Conservation (phyloP, 37 sponge, comb jelly and placozoan species). For the Crambe crambe region DNA sequence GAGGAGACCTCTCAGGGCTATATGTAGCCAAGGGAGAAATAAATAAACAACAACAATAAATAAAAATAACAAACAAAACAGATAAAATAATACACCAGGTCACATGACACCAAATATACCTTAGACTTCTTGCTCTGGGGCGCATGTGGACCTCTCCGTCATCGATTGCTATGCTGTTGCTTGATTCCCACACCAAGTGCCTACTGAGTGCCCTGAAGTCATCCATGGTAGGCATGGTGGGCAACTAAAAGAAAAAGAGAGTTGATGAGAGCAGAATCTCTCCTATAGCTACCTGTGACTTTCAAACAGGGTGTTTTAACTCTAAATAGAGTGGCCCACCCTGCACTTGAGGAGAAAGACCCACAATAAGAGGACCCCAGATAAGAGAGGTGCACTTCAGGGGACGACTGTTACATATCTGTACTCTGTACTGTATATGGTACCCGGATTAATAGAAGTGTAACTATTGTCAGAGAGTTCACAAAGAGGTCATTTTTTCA, state of each 20-base stretch:
- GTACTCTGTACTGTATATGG: too few relatives aligned
- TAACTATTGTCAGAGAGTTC: too few relatives aligned
- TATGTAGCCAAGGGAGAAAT: constrained; percentile 1
- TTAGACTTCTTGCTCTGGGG: constrained; percentile 55
- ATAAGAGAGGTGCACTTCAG: too few relatives aligned
- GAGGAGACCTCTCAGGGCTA: constrained; percentile 70
- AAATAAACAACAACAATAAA: neutral
- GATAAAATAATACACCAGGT: neutral
- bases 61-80: neutral
- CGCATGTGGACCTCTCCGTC: constrained; percentile 2
- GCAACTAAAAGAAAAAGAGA: constrained; percentile 21
- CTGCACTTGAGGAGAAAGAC: too few relatives aligned
- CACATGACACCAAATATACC: constrained; percentile 19
- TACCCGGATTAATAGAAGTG: too few relatives aligned
- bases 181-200: constrained; percentile 48
- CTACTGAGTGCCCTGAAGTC: constrained; percentile 29
- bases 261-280: neutral
- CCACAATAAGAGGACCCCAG: too few relatives aligned
- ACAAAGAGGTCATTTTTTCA: too few relatives aligned
- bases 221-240: constrained; percentile 60
- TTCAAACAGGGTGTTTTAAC: too few relatives aligned
- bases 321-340: too few relatives aligned
- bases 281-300: too few relatives aligned
- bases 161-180: constrained; percentile 18
- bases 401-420: too few relatives aligned